Evolutionary conservation across 2,888 invertebrate genomes (phyloP), one percentile per base, ranked within the genome.

Genomic region (Drosophila mettleri): DNA sequence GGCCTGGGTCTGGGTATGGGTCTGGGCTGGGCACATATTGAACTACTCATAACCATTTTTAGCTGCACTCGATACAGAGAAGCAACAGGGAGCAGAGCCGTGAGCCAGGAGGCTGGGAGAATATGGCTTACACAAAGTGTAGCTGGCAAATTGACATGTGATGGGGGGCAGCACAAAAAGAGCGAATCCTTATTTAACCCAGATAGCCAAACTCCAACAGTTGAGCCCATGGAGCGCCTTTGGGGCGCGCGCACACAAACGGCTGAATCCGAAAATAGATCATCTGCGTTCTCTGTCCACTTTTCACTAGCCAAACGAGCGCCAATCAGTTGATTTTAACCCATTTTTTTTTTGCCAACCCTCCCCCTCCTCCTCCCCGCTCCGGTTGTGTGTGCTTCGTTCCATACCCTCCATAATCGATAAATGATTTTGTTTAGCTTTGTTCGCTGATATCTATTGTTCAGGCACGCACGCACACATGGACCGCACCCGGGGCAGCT

Each of bases 381-480:
- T n/a, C n/a, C n/a, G n/a, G n/a, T n/a, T n/a, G n/a, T 49, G 20
- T 5, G 8, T 18, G 31, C 14, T n/a, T n/a, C 46, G 46, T 20
- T 48, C 9, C 31, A 14, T 20, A 18, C 39, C 62, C 48, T 34
- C 53, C 78, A 64, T 80, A 86, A 82, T 82, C 82, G 82, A 82
- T 82, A 83, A 76, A 82, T 86, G 82, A 82, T 82, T 86, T 80
- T 83, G 86, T 78, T 83, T 80, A 76, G 80, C 69, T 73, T 69
- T 67, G 69, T 78, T 52, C 74, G 64, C 52, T 54, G 52, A 61
- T 67, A 66, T 69, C 67, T 49, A 61, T 73, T 62, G 45, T 67
- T 53, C 33, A 39, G 57, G 59, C 55, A 24, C 24, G 36, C 41
- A 55, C 43, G 46, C 62, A 39, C 33, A 59, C 54, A 59, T 61